Base-by-base conservation (phyloP, 2,113 vertebrate genomes). In the Dascyllus trimaculatus region DNA sequence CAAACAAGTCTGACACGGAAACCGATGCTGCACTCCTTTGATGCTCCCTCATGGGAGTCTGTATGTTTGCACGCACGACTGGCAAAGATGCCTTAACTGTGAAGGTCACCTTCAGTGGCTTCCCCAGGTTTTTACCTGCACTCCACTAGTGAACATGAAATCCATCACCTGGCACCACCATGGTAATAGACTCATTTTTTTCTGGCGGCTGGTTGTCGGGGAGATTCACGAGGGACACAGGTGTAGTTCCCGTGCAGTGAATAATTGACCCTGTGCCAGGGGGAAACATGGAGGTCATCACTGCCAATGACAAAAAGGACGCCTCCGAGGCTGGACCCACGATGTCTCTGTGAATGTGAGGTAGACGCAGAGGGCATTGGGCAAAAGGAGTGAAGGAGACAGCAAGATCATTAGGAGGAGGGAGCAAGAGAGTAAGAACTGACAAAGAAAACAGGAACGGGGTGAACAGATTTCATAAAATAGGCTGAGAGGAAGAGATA, bases 241-340 rank as follows among this genome's bases (percentile, higher is more conserved):
- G 92, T 93, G 94, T 84, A 82, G 81, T 91, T 93, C 88, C 86
- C 48, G 89, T 14, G 78, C 83, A 65, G 94, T 94, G 94, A 94
- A 91, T 94, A 94, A 94, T 94, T 92, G 94, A 94, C 94, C 93
- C 71, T 43, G n/a, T 89, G 93, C 93, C 93, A 93, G 89, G 90
- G 78, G 91, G 75, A 80, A 72, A 77, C 53, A 69, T 75, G 70
- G 83, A 87, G 93, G 92, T 93, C 93, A 84, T 64, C 9, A 25
- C 45, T 26, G 74, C 72, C 94, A 94, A 94, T 94, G 93, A 93
- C 90, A 82, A 87, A 91, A 45, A 93, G 92, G 91, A 94, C 91
- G 46, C 74, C 82, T 87, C 51, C 52, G 75, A 86, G 71, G 74
- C 68, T 15, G 35, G 67, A 82, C 77, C 59, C 18, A 14, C 43